Conservation (phyloP, 1,140 invertebrate species). For the Leptinotarsa undecemlineata region DNA sequence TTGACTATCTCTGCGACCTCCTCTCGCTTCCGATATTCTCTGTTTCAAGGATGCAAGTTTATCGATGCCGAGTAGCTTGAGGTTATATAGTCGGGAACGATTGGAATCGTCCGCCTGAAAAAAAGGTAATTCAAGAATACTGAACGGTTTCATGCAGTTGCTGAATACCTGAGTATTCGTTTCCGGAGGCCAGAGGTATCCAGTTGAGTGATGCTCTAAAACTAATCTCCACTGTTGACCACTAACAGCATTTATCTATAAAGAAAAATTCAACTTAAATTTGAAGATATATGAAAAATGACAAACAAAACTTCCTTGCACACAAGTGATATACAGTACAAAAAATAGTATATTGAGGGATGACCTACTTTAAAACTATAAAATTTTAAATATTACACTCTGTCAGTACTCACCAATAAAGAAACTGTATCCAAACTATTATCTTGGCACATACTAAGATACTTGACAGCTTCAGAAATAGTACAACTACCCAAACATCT, state of each 20-base stretch:
- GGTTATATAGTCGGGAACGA: conserved; percentile 62
- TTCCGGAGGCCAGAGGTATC: conserved; percentile 64
- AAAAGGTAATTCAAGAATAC: background rate
- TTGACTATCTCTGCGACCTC: conserved; percentile 46
- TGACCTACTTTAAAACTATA: too few species aligned
- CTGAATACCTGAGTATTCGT: conserved; percentile 37
- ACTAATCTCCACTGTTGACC: conserved; percentile 67
- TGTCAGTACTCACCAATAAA: conserved; percentile 62
- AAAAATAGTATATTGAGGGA: too few species aligned
- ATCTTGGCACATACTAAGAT: conserved; percentile 69
- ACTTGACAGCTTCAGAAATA: conserved; percentile 63
- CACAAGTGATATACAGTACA: too few species aligned
- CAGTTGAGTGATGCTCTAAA: conserved; percentile 64
- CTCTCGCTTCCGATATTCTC: conserved; percentile 59
- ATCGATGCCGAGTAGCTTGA: conserved; percentile 69
- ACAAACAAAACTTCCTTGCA: too few species aligned
- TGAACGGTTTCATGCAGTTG: background rate
- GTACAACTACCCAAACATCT: conserved; percentile 67
- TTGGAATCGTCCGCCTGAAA: conserved; percentile 48
- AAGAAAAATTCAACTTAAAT: background rate
- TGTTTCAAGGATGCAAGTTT: conserved; percentile 68
- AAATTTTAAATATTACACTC: too few species aligned
- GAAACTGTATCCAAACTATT: conserved; percentile 68
- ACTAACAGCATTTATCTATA: conserved; percentile 67
- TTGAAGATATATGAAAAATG: background rate